Percentiles rank a stretch among this genome's conserved stretches.
Conservation (phyloP, 1,140 invertebrate genomes). For the Babylonia areolata region DNA sequence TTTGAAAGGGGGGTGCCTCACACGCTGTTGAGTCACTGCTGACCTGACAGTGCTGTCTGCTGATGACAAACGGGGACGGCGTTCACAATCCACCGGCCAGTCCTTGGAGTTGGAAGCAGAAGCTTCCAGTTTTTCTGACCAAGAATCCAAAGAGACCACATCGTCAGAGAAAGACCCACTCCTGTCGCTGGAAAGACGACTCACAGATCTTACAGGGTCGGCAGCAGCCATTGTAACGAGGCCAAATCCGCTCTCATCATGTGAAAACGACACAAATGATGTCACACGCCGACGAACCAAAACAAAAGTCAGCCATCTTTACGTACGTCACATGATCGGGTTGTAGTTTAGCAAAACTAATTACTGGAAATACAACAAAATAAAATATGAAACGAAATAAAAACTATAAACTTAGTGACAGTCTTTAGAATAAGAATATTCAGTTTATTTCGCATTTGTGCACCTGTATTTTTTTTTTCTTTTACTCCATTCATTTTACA, state of each 20-base stretch:
- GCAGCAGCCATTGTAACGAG: conserved; percentile 24
- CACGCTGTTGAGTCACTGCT: neutral
- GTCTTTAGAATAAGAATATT: too few relatives aligned
- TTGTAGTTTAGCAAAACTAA: neutral
- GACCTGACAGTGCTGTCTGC: neutral
- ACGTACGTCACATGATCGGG: conserved; percentile 31
- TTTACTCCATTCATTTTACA: neutral
- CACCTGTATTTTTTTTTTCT: neutral
- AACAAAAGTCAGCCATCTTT: conserved; percentile 42
- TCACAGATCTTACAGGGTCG: neutral
- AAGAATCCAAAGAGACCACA: conserved; percentile 56
- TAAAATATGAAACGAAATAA: neutral
- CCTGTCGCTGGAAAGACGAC: neutral
- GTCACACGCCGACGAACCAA: conserved; percentile 32
- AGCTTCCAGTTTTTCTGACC: conserved; percentile 50
- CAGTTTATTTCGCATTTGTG: neutral
- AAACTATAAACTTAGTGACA: neutral
- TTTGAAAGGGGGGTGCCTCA: neutral
- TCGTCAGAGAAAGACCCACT: conserved; percentile 49
- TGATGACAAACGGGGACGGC: conserved; percentile 2
- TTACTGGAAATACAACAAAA: neutral
- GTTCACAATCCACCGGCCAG: neutral
- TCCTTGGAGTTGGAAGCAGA: conserved; percentile 5
- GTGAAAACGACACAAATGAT: neutral
- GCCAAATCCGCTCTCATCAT: neutral